These are phyloP conservation scores for Aleiodes sp. DNA, from an alignment of 1,140 invertebrate genomes.

Conservation along the genomic window DNA sequence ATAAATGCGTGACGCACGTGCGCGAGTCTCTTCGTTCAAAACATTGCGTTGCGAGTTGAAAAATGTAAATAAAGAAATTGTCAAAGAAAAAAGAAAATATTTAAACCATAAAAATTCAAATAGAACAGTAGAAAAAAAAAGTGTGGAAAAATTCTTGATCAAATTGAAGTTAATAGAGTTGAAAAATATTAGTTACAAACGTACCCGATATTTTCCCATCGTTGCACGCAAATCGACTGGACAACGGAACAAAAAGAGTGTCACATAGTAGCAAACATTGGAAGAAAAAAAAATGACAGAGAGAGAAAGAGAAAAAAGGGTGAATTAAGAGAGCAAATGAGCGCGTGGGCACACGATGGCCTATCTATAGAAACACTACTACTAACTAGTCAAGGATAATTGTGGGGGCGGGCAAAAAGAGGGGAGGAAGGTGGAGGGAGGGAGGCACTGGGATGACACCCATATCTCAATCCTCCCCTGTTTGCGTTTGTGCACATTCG, in stretches of 20 bases:
- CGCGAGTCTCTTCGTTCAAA: background rate
- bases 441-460: slow-evolving; percentile 27
- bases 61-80: background rate
- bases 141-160: background rate
- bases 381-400: slow-evolving; percentile 30
- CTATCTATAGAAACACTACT: slow-evolving; percentile 54
- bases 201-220: slow-evolving; percentile 6
- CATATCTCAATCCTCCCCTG: slow-evolving; percentile 39
- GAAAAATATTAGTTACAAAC: background rate
- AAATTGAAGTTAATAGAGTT: background rate
- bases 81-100: background rate
- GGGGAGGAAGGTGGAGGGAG: slow-evolving; percentile 54
- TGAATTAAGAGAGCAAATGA: slow-evolving; percentile 10
- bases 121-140: background rate
- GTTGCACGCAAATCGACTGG: slow-evolving; percentile 14
- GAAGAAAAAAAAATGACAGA: background rate
- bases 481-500: slow-evolving; percentile 17
- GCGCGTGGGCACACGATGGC: slow-evolving; percentile 21
- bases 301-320: background rate
- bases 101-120: background rate
- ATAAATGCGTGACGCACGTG: slow-evolving; percentile 13
- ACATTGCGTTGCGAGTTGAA: background rate
- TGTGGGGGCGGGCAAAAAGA: slow-evolving; percentile 45
- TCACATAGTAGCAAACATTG: background rate
- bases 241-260: slow-evolving; percentile 12